Evolutionary conservation across 2,797 vertebrate genomes (phyloP), one percentile per base, ranked within the genome.

Genomic region (Pachyuromys duprasi): DNA sequence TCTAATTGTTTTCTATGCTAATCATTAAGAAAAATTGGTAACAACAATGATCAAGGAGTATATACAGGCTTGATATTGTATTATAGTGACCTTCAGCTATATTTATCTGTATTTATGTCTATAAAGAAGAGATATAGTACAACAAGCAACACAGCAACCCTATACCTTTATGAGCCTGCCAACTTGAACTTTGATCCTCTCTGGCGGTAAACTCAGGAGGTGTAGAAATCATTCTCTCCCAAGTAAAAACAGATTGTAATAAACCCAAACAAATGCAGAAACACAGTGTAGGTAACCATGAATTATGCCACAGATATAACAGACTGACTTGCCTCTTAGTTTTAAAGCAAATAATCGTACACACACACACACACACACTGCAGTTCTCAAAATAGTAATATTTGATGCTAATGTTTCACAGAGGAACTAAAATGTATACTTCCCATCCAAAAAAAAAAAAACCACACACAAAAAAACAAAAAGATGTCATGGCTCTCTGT

Each of bases 31-130:
- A 13, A 75, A 92, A 80, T 4, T 42, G 87, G 65, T 87, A 74
- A 63, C 86, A 79, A 63, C 69, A 92, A 83, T 89, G 36, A n/a
- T 26, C 60, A 80, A n/a, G 42, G 92, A 96, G 81, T 53, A 88
- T 63, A 81, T 74, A 12, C 39, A 83, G 60, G 18, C 63, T 62
- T 20, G 89, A 80, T 15, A 14, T 86, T 89, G 84, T 94, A 75
- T 90, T 89, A 53, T 45, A 20, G 42, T 65, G n/a, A 95, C 79
- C 57, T 94, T 92, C n/a, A 80, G 18, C 67, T 62, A 12, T 53
- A 88, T 92, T 86, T 83, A 72, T 28, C 57, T 55, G 24, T 26
- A 78, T 92, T 89, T 83, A 75, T 75, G 1, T 8, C 12, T 83
- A 0, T 74, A 60, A 70, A 49, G 65, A 63, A 39, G 75, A 5